phyloP scores from a whole-genome alignment of 1,140 invertebrate species.

The Calycopis cecrops region DNA sequence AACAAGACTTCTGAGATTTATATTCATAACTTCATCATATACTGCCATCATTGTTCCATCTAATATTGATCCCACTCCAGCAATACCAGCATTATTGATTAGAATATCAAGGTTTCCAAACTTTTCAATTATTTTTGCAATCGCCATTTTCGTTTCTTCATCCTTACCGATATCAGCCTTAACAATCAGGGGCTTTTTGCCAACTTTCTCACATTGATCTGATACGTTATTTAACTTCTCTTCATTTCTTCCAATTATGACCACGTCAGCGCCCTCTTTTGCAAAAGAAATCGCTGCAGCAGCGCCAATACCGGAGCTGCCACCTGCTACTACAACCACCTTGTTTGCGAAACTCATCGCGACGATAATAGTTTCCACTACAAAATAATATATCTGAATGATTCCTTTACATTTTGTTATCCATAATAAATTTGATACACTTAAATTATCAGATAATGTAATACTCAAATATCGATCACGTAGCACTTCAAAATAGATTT shows the following conservation, averaged over 20 bases:
- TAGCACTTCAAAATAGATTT: no score
- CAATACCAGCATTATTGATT: conserved; percentile 23
- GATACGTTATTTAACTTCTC: conserved; percentile 70
- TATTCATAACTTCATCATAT: conserved; percentile 20
- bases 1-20: conserved; percentile 17
- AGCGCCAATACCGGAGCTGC: conserved; percentile 89
- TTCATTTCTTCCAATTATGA: conserved; percentile 84
- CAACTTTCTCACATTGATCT: conserved; percentile 28
- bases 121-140: no score
- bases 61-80: background rate
- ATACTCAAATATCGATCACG: background rate
- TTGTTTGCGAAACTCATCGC: conserved; percentile 30
- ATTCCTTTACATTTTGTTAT: no score
- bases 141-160: no score
- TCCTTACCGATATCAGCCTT: no score
- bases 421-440: no score
- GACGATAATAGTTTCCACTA: no score
- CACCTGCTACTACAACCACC: conserved; percentile 79
- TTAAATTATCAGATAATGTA: no score
- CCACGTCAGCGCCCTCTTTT: conserved; percentile 80
- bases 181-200: conserved; percentile 17
- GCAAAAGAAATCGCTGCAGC: conserved; percentile 85
- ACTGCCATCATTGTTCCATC: conserved; percentile 12
- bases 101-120: no score
- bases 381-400: no score